phyloP scores from a whole-genome alignment of 30 jellyfish, hydroid and myxozoan species.

The Chrysaora quinquecirrha region DNA sequence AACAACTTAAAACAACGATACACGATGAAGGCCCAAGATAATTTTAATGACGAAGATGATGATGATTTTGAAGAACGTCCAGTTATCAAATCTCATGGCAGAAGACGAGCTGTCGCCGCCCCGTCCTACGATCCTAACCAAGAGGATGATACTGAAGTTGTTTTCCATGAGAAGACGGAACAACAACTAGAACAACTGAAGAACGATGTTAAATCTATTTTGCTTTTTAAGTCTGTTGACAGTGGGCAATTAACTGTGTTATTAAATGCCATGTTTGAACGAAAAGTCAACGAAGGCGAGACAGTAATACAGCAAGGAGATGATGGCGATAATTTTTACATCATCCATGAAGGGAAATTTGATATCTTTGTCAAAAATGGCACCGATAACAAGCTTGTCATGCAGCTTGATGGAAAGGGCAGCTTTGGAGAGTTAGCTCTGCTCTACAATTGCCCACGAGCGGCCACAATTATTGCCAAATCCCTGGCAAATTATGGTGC shows the following conservation, averaged over 20 bases:
- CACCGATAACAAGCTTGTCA: conserved; percentile 75
- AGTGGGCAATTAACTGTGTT: conserved; percentile 73
- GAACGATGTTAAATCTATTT: conserved; percentile 86
- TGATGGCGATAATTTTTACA: conserved; percentile 96
- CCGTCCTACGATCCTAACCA: conserved; percentile 96
- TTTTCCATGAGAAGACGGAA: conserved; percentile 73
- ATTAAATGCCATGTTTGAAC: conserved; percentile 91
- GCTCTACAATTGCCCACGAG: conserved; percentile 95
- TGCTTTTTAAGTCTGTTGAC: conserved; percentile 85
- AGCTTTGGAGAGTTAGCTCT: conserved; percentile 96
- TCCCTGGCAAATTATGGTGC: conserved; percentile 94
- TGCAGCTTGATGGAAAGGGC: conserved; percentile 87
- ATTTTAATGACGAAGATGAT: conserved; percentile 37
- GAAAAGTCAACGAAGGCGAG: conserved; percentile 83
- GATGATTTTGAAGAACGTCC: conserved; percentile 84
- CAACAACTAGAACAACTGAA: conserved; percentile 76
- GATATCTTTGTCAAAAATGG: conserved; percentile 81
- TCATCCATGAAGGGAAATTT: conserved; percentile 87
- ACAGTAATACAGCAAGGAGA: conserved; percentile 92
- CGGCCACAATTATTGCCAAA: conserved; percentile 93
- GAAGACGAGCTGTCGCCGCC: conserved; percentile 98
- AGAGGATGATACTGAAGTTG: conserved; percentile 82
- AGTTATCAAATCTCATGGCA: conserved; percentile 65
- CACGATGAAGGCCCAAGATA: conserved; percentile 58
- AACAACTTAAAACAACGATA: conserved; percentile 48